Base-by-base conservation (phyloP, 2,888 invertebrate species). In the Kuschelorhynchus macadamiae region DNA sequence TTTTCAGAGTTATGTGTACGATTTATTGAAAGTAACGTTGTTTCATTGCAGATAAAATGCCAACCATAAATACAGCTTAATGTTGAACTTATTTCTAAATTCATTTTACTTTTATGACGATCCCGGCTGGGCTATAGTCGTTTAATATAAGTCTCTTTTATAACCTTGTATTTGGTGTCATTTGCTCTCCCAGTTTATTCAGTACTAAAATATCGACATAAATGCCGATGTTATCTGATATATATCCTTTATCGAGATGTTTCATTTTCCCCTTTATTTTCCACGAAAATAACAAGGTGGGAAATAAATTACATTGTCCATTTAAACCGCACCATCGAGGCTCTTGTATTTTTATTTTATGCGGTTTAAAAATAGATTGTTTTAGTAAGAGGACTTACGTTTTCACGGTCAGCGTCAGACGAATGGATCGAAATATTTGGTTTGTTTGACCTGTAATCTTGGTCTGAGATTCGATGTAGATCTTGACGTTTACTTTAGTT, bases 191-290 rank as follows among this genome's bases (percentile, higher is more conserved):
- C 5, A 36, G 36, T 36, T 36, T 36, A 36, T 36, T 36, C 11
- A 36, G 36, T 36, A 11, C n/a, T 36, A 36, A 36, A 36, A 36
- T 36, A 36, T 36, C 36, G 36, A 36, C 36, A 36, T 36, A 36
- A 36, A 36, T 8, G 4, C 36, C 36, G 36, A 36, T 36, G 36
- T 36, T 12, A 36, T 36, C 36, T 12, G 36, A 36, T 36, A 36
- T 25, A 25, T 36, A 36, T 36, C 12, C 36, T 36, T 36, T 36
- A 36, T 36, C 36, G 36, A 12, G 36, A 36, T n/a, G 36, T 36
- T 36, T 8, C 12, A 11, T 11, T 36, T 36, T 36, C 12, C 36
- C 11, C 12, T 36, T 36, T 36, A 36, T 36, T 9, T 36, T 36
- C 36, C 36, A 36, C 2, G 36, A 11, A 36, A 36, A 36, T 36